Base-by-base conservation (phyloP, 2,888 invertebrate genomes). In the Muscina levida region DNA sequence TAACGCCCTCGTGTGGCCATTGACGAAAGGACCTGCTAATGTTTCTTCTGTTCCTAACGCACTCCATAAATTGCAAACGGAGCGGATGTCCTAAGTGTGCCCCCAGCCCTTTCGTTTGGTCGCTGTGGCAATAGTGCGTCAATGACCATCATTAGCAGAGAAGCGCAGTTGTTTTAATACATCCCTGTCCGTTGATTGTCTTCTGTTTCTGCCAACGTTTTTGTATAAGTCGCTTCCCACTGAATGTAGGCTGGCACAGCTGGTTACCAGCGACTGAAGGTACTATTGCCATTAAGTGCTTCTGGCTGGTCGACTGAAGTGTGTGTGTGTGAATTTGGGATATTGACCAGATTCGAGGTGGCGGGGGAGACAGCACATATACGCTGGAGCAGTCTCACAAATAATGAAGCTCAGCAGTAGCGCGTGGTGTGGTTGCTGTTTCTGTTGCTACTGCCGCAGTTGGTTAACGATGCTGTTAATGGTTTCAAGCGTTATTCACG, bases 391-490 rank as follows among this genome's bases (percentile, higher is more conserved):
- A 77, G 81, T 74, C 77, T 67, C 77, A 72, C 81, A 81, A 83
- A 85, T 83, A 83, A 85, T 85, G 85, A 85, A 84, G 83, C 82
- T 80, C 82, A 83, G 83, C 78, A 80, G 82, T 76, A 72, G 76
- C 75, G 79, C 76, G 75, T 76, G 77, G 82, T 84, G 84, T 83
- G 84, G 84, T 78, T 85, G 84, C 85, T 84, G 84, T 84, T 85
- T 84, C 82, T 86, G 86, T 83, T 84, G 85, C 83, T 85, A 84
- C 77, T 85, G 85, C 84, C 84, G 84, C 84, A 84, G 84, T 83
- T 87, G 87, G 87, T 85, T 87, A 83, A 86, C 85, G 85, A 82
- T 87, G 85, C 85, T 87, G 84, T 84, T 87, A 85, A 85, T 87
- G 83, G 87, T 86, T 84, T 85, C 86, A 82, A 86, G 85, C 85